Conservation (phyloP, 2,888 invertebrate genomes). For the Aelia acuminata region DNA sequence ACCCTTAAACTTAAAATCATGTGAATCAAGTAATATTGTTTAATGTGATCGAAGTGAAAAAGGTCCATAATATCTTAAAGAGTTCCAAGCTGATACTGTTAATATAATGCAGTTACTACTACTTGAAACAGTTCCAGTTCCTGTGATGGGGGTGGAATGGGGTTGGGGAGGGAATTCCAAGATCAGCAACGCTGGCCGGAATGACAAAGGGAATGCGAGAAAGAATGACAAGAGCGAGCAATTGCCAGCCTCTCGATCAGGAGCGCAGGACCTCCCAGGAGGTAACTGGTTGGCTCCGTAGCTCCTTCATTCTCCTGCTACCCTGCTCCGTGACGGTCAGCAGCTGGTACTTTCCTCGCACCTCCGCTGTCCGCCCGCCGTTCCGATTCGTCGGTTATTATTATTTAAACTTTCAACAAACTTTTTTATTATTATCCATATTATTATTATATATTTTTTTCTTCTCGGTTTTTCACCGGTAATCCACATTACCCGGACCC, state of each 20-base stretch:
- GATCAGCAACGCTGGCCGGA: neutral
- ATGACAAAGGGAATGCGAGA: slow-evolving; percentile 29
- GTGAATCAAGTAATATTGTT: no score
- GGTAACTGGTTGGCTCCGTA: neutral
- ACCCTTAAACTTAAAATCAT: no score
- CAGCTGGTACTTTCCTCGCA: neutral
- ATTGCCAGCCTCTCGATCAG: neutral
- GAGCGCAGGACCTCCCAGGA: neutral
- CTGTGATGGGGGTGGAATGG: neutral
- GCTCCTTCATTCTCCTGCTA: neutral
- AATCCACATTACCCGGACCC: no score
- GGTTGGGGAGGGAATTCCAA: neutral
- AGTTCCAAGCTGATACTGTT: neutral
- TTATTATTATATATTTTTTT: no score
- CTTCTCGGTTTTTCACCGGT: no score
- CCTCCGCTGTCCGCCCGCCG: neutral
- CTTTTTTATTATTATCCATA: no score
- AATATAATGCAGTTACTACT: neutral
- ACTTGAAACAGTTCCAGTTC: neutral
- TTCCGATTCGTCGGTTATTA: no score
- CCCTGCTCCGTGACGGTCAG: neutral
- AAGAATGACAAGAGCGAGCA: slow-evolving; percentile 44
- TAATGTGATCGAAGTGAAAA: neutral
- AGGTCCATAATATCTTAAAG: neutral
- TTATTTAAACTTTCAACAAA: no score